Conservation (phyloP, 2,113 vertebrate genomes). For the Ictalurus punctatus region DNA sequence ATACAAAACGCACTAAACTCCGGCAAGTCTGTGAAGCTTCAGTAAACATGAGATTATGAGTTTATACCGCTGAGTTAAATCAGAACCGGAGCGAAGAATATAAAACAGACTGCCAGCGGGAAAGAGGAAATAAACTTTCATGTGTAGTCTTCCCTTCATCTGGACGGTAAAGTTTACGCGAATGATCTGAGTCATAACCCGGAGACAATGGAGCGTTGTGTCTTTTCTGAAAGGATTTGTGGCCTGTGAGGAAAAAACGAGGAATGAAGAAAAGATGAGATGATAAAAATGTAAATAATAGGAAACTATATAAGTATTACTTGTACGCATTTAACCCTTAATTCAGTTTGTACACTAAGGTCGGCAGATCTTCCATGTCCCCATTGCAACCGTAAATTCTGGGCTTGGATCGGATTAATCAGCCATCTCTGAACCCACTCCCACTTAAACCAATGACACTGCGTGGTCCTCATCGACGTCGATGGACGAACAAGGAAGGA, state of each 20-base stretch:
- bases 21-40: neutral
- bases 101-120: neutral
- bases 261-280: neutral
- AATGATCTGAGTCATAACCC: constrained; percentile 17
- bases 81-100: neutral
- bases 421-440: no score
- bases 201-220: constrained; percentile 40
- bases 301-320: neutral
- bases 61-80: neutral
- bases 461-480: no score
- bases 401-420: no score
- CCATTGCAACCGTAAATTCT: no score
- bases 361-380: no score
- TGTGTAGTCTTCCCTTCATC: constrained; percentile 10
- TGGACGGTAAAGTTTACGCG: constrained; percentile 34
- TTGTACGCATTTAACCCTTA: neutral
- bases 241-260: neutral
- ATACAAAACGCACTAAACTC: neutral
- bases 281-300: constrained; percentile 7
- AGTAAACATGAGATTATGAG: neutral
- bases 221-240: neutral
- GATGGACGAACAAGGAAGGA: no score
- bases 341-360: neutral
- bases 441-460: no score
- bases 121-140: constrained; percentile 11